Conservation (phyloP, 1,140 invertebrate genomes). For the Diploscapter pachys region DNA sequence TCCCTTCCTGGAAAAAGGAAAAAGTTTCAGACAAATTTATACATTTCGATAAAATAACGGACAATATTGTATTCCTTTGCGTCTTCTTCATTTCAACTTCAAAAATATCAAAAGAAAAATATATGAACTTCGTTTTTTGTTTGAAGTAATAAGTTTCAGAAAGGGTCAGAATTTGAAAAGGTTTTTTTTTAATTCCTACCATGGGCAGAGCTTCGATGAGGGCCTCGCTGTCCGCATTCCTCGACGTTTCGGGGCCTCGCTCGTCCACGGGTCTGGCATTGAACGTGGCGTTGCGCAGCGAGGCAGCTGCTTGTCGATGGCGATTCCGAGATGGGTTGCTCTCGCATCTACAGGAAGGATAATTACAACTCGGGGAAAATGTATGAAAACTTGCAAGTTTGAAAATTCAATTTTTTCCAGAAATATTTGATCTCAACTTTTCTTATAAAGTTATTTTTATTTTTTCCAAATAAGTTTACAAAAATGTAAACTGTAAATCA, state of each 20-base stretch:
- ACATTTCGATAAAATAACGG: constrained; percentile 2
- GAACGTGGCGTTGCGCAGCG: constrained; percentile 24
- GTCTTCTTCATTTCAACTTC: background rate
- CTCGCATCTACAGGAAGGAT: constrained; percentile 20
- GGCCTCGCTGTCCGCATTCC: constrained; percentile 9
- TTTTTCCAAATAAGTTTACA: too few relatives aligned
- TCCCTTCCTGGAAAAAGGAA: constrained; percentile 15
- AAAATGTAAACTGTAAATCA: too few relatives aligned
- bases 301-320: constrained; percentile 18
- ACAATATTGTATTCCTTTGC: constrained; percentile 4
- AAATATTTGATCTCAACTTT: too few relatives aligned
- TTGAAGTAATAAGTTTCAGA: constrained; percentile 15
- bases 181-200: background rate
- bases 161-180: constrained; percentile 6
- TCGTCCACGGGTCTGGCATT: constrained; percentile 15
- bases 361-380: too few relatives aligned
- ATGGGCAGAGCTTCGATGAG: background rate
- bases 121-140: background rate
- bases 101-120: background rate
- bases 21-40: background rate
- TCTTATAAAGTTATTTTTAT: too few relatives aligned
- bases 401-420: too few relatives aligned
- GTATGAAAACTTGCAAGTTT: too few relatives aligned
- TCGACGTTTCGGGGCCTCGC: constrained; percentile 2
- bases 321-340: constrained; percentile 27